Evolutionary conservation across 2,888 invertebrate genomes (phyloP), one percentile per base, ranked within the genome.

Genomic region (Calliphora vomitoria): DNA sequence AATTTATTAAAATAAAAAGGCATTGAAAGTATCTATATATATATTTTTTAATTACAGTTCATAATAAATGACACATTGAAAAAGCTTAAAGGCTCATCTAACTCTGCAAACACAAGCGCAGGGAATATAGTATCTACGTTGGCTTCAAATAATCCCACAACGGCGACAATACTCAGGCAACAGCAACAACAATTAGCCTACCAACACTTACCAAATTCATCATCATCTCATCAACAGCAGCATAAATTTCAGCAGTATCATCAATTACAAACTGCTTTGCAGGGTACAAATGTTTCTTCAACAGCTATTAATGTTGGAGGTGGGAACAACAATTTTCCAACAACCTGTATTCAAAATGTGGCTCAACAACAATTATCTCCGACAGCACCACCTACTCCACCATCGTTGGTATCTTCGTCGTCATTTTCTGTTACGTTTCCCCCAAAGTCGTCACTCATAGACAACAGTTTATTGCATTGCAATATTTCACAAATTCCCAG

Each of bases 11-110:
- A 38, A 18, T 44, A 13, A 13, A 44, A 44, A 11, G 0, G 4
- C 11, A 2, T 44, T 11, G 11, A 35, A 35, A 6, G 6, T 5
- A 0, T 35, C 11, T 44, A 11, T 44, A 44, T 11, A 44, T 44
- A 44, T 44, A 44, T 13, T 3, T 79, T 55, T 64, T 47, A 72
- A 5, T 82, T 87, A 20, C 87, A 93, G 93, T 93, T 93, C 90
- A 93, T 93, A 90, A 93, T 93, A 91, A 93, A 93, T 91, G 93
- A 93, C 89, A 92, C 93, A 79, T 90, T 93, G 89, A 93, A 93
- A 89, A 93, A 93, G 90, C 90, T 93, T 82, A 93, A 93, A 90
- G 93, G 93, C 79, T 93, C 85, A 5, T 85, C 93, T 62, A 89
- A 85, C 50, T 88, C 86, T 76, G 88, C 82, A 88, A 87, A 79